These are phyloP conservation scores for Drosophila ironensis DNA, from an alignment of 1,140 invertebrate genomes.

Conservation along the genomic window DNA sequence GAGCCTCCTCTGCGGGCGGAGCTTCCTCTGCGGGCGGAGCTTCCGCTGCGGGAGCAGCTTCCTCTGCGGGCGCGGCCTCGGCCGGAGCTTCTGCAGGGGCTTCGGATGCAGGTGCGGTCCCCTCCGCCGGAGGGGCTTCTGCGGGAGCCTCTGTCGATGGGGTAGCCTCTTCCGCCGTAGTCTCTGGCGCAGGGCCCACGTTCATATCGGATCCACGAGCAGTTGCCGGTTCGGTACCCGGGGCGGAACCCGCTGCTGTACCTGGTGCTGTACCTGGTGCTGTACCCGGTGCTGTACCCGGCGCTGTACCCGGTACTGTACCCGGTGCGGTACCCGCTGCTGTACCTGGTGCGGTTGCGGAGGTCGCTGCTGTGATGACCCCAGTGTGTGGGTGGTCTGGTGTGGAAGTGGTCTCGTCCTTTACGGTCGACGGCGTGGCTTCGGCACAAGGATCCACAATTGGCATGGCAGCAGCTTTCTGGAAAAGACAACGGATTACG, in stretches of 20 bases:
- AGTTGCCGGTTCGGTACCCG: neutral
- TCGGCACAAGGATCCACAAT: slow-evolving; percentile 47
- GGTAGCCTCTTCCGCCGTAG: neutral
- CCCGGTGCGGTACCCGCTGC: neutral
- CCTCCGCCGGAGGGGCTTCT: neutral
- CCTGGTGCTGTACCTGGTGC: neutral
- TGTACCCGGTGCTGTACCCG: neutral
- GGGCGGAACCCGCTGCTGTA: neutral
- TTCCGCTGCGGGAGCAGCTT: slow-evolving; percentile 1
- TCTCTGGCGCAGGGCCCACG: neutral
- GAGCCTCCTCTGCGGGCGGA: slow-evolving; percentile 2
- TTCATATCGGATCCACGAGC: neutral
- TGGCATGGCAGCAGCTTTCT: slow-evolving; percentile 28
- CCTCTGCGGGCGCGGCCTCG: slow-evolving; percentile 7
- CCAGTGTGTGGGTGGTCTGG: too few relatives aligned
- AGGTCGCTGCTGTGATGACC: neutral
- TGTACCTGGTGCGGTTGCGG: neutral
- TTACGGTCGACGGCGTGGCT: neutral
- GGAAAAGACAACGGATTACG: neutral
- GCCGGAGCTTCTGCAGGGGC: neutral
- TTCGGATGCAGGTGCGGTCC: neutral
- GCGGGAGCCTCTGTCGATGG: neutral
- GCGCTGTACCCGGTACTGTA: neutral
- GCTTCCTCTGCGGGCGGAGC: neutral
- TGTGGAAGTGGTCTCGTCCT: neutral